These are phyloP conservation scores for Halesus radiatus DNA, from an alignment of 1,140 invertebrate genomes.

Conservation along the genomic window DNA sequence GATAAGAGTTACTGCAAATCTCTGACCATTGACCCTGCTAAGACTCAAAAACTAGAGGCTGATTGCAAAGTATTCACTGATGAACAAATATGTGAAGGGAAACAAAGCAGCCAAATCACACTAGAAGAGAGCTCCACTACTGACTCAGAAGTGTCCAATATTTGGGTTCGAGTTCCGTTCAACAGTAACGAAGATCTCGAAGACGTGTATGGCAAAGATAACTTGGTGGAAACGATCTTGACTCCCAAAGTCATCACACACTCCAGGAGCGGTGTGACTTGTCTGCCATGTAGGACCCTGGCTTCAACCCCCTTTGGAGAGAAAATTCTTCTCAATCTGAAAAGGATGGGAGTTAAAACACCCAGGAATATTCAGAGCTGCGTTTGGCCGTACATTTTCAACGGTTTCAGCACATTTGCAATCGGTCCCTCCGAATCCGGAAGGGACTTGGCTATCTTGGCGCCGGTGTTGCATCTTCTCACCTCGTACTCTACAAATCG, in stretches of 20 bases:
- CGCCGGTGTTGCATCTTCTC: constrained; percentile 7
- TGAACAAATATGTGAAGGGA: not conserved
- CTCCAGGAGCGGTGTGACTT: not conserved
- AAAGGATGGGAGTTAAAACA: constrained; percentile 1
- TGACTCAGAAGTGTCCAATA: not conserved
- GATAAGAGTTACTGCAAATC: not conserved
- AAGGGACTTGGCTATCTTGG: constrained; percentile 19
- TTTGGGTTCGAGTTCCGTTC: not conserved
- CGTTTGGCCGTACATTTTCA: constrained; percentile 20
- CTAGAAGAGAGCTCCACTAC: not conserved
- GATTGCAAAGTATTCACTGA: not conserved
- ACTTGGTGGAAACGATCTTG: constrained; percentile 29
- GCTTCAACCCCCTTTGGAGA: not conserved
- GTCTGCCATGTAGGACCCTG: not conserved
- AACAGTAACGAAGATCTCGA: not conserved
- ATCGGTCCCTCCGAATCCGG: constrained; percentile 18
- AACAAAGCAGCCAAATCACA: not conserved
- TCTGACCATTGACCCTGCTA: not conserved
- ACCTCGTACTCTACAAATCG: not conserved
- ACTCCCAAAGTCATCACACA: constrained; percentile 36
- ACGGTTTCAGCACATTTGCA: not conserved
- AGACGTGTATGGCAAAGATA: not conserved
- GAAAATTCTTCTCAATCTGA: not conserved
- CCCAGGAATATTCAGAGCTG: constrained; percentile 25
- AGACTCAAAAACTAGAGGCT: not conserved